phyloP scores from a whole-genome alignment of 1,140 invertebrate species.

The Epicauta chinensis region DNA sequence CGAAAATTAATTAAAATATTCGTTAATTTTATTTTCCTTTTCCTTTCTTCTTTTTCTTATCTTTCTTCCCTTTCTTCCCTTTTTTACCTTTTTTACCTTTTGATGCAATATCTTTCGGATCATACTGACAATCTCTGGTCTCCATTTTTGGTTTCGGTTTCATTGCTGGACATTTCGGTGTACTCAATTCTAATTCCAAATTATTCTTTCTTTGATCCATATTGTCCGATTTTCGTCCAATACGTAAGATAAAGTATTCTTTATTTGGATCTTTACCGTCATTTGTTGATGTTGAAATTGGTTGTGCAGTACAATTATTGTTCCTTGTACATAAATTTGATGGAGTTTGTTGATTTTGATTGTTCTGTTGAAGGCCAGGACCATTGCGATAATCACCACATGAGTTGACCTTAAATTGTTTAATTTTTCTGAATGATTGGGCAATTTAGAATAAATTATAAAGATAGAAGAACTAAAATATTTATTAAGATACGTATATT shows the following conservation, averaged over 20 bases:
- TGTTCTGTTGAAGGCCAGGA: too few species aligned
- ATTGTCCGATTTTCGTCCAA: constrained; percentile 38
- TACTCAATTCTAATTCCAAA: constrained; percentile 41
- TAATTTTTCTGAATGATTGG: too few species aligned
- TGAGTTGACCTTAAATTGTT: too few species aligned
- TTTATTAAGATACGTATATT: too few species aligned
- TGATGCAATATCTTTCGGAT: constrained; percentile 23
- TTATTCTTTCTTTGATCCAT: constrained; percentile 39
- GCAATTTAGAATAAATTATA: too few species aligned
- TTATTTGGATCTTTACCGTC: constrained; percentile 40
- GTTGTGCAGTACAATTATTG: too few species aligned
- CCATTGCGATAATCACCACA: too few species aligned
- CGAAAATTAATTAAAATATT: too few species aligned
- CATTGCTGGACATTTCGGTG: constrained; percentile 39
- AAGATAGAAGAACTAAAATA: too few species aligned
- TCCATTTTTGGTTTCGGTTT: constrained; percentile 38
- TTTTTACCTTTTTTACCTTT: constrained; percentile 19
- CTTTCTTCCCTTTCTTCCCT: constrained; percentile 20
- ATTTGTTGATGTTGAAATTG: constrained; percentile 30
- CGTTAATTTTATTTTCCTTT: too few species aligned
- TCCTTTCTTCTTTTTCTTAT: constrained; percentile 17
- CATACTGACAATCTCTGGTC: constrained; percentile 40
- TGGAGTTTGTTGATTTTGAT: too few species aligned
- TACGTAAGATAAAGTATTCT: constrained; percentile 39
- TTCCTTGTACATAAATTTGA: constrained; percentile 2